Base-by-base conservation (phyloP, 2,113 vertebrate genomes). In the Jacana jacana region DNA sequence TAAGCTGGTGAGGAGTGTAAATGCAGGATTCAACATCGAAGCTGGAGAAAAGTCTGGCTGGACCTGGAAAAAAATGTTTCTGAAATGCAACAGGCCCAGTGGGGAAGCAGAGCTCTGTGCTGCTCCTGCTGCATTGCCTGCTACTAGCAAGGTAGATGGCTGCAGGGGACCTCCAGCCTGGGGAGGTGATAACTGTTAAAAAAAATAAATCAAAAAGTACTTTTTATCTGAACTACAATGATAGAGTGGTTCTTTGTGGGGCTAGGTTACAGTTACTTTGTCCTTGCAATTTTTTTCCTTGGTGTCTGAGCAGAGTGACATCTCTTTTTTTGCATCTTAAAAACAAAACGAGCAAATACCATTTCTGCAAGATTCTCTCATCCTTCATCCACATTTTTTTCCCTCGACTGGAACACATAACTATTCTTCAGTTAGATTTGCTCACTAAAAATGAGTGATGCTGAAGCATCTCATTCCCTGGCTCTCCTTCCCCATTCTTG, bases 71-170 rank as follows among this genome's bases (percentile, higher is more conserved):
- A 64, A 52, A 63, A 46, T 17, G 8, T 48, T 73, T 86, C 48
- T 72, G 65, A 89, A 82, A 73, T 42, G 37, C 19, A 63, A 13
- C 1, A 37, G 18, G n/a, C 30, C 5, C 25, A 48, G 44, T 17
- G 16, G 37, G 10, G 11, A 57, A 52, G 35, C 4, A 57, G 17
- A 69, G 15, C 14, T 82, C n/a, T 73, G 33, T 15, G 48, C 65
- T 73, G 71, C 25, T 71, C 7, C 37, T 65, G n/a, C 35, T 0
- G 2, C 1, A 0, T 16, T 81, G 40, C 17, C 17, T 18, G 11
- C 72, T 46, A 37, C 18, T 35, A 66, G 40, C 35, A 71, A 65
- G 51, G 57, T 25, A 63, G 46, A 17, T 0, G 3, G 25, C 42
- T 68, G 39, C 66, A 72, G 46, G 66, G 71, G 16, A 48, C 13